Conservation (phyloP, 1,140 invertebrate genomes). For the Popillia japonica region DNA sequence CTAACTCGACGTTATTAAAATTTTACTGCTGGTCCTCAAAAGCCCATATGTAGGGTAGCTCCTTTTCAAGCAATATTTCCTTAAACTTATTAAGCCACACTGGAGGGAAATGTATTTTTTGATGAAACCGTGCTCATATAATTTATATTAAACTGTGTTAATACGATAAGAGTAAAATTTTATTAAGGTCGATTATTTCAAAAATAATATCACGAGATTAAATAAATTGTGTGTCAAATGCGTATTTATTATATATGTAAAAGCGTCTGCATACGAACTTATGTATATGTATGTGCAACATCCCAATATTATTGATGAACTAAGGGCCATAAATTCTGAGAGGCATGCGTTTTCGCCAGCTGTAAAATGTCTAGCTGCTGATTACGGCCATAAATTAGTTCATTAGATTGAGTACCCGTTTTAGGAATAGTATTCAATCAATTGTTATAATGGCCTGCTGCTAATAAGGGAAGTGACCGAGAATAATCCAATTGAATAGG, state of each 20-base stretch:
- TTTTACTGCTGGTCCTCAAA: neutral
- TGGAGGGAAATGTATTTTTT: no score
- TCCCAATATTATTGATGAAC: neutral
- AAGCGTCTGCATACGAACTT: no score
- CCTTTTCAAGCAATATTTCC: no score
- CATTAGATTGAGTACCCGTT: constrained; percentile 26
- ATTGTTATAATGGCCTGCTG: neutral
- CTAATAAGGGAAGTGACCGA: constrained; percentile 30
- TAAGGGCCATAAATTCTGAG: neutral
- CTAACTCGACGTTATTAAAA: neutral
- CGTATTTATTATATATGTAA: no score
- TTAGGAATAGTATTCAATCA: constrained; percentile 21
- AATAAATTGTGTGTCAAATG: no score
- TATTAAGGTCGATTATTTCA: no score
- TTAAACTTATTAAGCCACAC: no score
- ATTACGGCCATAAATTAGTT: constrained; percentile 18
- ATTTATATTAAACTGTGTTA: no score
- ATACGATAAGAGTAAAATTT: no score
- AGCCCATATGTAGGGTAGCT: neutral
- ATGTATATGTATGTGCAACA: neutral
- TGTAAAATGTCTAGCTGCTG: constrained; percentile 22
- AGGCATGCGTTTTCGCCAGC: neutral
- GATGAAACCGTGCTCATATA: no score
- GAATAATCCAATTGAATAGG: constrained; percentile 21
- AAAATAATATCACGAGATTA: no score